Evolutionary conservation across 2,888 invertebrate genomes (phyloP).

Genomic region (Vandiemenella viatica): DNA sequence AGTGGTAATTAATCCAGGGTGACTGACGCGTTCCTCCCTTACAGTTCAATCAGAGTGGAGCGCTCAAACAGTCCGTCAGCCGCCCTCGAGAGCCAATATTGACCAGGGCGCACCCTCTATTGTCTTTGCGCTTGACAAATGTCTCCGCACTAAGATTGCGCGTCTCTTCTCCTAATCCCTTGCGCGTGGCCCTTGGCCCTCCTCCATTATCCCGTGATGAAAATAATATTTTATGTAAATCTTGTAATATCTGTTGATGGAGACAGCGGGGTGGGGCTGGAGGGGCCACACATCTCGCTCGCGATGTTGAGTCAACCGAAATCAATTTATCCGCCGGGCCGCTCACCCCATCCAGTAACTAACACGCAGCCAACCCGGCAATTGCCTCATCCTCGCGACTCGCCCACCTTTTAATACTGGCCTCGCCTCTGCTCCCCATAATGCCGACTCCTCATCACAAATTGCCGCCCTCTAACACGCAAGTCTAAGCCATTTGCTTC

Average conservation of each 20-base stretch:
- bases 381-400: slow-evolving; percentile 16
- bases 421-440: neutral
- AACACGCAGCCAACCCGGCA: slow-evolving; percentile 8
- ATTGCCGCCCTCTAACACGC: no score
- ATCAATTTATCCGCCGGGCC: slow-evolving; percentile 14
- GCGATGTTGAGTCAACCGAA: slow-evolving; percentile 12
- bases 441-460: no score
- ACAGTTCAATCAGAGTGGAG: neutral
- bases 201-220: slow-evolving; percentile 10
- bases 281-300: neutral
- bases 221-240: slow-evolving; percentile 18
- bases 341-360: neutral
- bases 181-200: neutral
- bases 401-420: slow-evolving; percentile 3
- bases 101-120: slow-evolving; percentile 4
- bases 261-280: neutral
- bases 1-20: no score
- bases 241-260: slow-evolving; percentile 16
- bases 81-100: neutral
- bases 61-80: neutral
- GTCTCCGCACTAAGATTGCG: slow-evolving; percentile 5
- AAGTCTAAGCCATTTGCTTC: no score
- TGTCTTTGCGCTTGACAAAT: slow-evolving; percentile 15
- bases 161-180: neutral
- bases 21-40: no score